Evolutionary conservation across 2,888 invertebrate genomes (phyloP), one percentile per base, ranked within the genome.

Genomic region (Drosophila acutilabella): DNA sequence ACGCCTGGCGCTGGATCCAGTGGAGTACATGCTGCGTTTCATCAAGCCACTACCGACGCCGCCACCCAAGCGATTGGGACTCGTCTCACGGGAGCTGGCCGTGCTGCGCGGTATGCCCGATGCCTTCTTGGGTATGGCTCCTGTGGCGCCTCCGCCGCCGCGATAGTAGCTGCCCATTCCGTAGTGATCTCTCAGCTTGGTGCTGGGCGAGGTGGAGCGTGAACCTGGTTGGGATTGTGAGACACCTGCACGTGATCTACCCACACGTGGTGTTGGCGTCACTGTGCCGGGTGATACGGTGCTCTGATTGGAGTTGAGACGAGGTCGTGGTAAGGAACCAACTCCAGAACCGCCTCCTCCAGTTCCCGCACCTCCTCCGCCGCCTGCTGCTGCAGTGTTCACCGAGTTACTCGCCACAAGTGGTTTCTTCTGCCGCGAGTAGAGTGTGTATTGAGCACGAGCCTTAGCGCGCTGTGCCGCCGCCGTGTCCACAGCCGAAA

Each of bases 211-310:
- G 56, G 97, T 97, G 4, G 98, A 98, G 42, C 99, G 94, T 81
- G 98, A 98, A 51, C 97, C 97, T 7, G 99, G 98, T 93, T 98
- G 98, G 45, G 98, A 98, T 93, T 98, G 98, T 2, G 98, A 98
- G 11, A 97, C 96, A 14, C 97, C 96, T 2, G 96, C 94, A 20
- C 96, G 94, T 2, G 76, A 52, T 4, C 76, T 47, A 18, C 76
- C 76, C 80, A 93, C 94, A 79, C 94, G 95, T 5, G 78, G 50
- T 3, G 89, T 78, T 2, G 89, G 80, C 11, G 89, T 92, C 30
- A 65, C 69, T 5, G 71, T 40, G 23, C 81, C 78, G 1, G 87
- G 80, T 91, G 94, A 86, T 7, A 61, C 51, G 4, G 71, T 58
- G 23, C 58, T 71, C 7, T 58, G 61, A 40, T 76, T 75, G 40